These are phyloP conservation scores for Brachionus plicatilis DNA, from an alignment of 1,140 invertebrate genomes.

Conservation along the genomic window DNA sequence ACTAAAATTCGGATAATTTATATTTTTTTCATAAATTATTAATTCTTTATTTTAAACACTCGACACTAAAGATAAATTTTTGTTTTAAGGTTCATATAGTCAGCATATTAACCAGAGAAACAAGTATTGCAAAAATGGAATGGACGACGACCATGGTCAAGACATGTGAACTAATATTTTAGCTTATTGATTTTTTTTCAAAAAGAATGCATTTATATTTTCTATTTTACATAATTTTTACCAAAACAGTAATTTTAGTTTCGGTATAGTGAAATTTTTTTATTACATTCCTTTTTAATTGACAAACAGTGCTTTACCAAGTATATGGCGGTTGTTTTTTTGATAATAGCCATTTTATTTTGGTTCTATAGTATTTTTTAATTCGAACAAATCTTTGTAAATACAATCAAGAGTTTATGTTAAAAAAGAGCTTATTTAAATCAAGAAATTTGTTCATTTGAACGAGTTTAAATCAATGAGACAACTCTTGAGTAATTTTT, in stretches of 20 bases:
- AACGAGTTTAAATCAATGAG: neutral
- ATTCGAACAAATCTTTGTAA: neutral
- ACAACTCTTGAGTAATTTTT: neutral
- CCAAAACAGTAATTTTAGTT: constrained; percentile 11
- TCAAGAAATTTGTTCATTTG: neutral
- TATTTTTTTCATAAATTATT: no score
- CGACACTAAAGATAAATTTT: neutral
- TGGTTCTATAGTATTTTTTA: constrained; percentile 1
- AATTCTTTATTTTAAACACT: no score
- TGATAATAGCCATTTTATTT: neutral
- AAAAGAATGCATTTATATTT: constrained; percentile 1
- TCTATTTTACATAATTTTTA: neutral
- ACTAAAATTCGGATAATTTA: no score
- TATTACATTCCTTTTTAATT: constrained; percentile 21
- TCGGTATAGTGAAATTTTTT: constrained; percentile 30
- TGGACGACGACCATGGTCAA: constrained; percentile 19
- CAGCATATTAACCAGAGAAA: constrained; percentile 40
- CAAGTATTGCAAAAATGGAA: constrained; percentile 35
- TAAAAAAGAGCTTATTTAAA: neutral
- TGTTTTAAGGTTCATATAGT: constrained; percentile 4
- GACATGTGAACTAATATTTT: neutral
- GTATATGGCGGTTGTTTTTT: neutral
- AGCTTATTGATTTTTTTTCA: neutral
- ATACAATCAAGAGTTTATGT: neutral
- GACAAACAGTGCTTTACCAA: constrained; percentile 21